phyloP scores from a whole-genome alignment of 2,888 invertebrate genomes.

The Mactromeris polynyma region DNA sequence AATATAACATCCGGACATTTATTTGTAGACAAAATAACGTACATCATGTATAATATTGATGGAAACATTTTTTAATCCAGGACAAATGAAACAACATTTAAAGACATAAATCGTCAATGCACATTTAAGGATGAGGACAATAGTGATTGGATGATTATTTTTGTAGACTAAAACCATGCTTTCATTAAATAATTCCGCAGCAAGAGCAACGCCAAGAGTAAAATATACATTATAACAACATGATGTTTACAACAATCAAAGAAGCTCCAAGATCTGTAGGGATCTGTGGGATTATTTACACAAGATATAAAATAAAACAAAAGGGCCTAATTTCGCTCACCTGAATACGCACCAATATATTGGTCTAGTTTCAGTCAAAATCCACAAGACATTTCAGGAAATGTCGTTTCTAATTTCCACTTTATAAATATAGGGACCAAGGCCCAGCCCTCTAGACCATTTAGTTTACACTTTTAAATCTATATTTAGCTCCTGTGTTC shows the following conservation, averaged over 20 bases:
- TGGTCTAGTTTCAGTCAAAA: too few relatives aligned
- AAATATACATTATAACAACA: too few relatives aligned
- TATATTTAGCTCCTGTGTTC: too few relatives aligned
- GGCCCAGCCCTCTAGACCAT: too few relatives aligned
- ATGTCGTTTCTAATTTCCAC: too few relatives aligned
- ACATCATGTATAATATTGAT: background rate
- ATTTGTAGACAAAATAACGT: slow-evolving; percentile 10
- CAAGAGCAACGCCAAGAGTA: background rate
- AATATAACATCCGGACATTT: background rate
- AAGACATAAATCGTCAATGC: background rate
- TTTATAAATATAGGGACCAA: too few relatives aligned
- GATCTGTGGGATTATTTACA: too few relatives aligned
- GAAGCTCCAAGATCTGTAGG: background rate
- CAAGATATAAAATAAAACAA: too few relatives aligned
- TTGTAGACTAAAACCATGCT: background rate
- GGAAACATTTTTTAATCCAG: background rate
- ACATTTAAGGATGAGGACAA: background rate
- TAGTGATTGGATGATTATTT: background rate
- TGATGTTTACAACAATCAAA: background rate
- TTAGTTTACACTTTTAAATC: too few relatives aligned
- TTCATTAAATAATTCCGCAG: background rate
- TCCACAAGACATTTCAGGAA: too few relatives aligned
- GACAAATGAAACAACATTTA: background rate
- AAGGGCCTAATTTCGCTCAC: too few relatives aligned
- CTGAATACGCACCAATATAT: too few relatives aligned